Evolutionary conservation across 2,888 invertebrate genomes (phyloP).

Genomic region (Dusona sp.): DNA sequence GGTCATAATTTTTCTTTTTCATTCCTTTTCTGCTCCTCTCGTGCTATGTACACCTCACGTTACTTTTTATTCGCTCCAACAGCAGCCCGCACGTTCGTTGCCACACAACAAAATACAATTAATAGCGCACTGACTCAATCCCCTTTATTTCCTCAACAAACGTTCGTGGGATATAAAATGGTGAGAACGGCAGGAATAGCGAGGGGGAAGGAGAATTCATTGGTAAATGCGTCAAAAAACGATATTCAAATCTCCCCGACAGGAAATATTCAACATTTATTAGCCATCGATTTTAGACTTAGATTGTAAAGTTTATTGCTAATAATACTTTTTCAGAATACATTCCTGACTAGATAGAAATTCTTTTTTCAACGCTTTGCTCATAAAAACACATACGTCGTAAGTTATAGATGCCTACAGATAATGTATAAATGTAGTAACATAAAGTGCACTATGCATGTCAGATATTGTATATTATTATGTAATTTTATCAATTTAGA

Average conservation of each 20-base stretch:
- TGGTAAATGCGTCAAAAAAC: conserved; percentile 4
- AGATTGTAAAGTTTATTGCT: background rate
- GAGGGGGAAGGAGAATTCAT: background rate
- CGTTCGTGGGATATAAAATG: background rate
- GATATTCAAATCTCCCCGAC: background rate
- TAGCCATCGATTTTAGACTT: background rate
- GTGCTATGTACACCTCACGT: conserved; percentile 12
- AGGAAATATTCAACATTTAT: background rate
- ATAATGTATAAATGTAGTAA: background rate
- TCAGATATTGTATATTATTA: background rate
- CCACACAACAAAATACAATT: conserved; percentile 62
- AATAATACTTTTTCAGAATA: background rate
- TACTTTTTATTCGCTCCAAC: conserved; percentile 41
- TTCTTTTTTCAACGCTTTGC: background rate
- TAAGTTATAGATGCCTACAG: background rate
- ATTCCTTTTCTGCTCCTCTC: conserved; percentile 25
- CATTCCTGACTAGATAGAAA: too few species aligned
- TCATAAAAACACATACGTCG: background rate
- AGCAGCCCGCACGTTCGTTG: conserved; percentile 38
- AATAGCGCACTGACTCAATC: conserved; percentile 29
- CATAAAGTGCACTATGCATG: background rate
- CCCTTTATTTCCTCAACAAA: background rate
- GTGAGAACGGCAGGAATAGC: background rate
- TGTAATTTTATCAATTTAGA: conserved; percentile 4
- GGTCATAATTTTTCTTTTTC: conserved; percentile 58